These are phyloP conservation scores for Spodoptera frugiperda DNA, from an alignment of 1,140 invertebrate species.

Conservation along the genomic window DNA sequence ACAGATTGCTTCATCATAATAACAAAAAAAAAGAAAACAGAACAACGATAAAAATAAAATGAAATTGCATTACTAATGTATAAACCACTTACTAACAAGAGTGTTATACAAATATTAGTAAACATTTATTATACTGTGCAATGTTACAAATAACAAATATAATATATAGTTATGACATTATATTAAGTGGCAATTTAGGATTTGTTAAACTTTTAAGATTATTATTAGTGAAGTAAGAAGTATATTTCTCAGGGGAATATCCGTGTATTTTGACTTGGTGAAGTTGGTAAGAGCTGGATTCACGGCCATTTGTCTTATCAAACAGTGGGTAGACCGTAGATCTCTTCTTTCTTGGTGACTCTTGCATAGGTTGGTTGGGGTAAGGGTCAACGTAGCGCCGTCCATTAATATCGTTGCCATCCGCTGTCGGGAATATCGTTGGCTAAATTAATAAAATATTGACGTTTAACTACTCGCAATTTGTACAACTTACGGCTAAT, in stretches of 20 bases:
- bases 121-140: slow-evolving; percentile 7
- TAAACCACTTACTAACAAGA: slow-evolving; percentile 21
- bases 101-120: neutral
- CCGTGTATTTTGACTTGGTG: slow-evolving; percentile 73
- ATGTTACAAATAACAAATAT: slow-evolving; percentile 10
- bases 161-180: neutral
- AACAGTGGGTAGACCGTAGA: slow-evolving; percentile 70
- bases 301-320: slow-evolving; percentile 54
- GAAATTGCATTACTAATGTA: slow-evolving; percentile 50
- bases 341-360: slow-evolving; percentile 77
- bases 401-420: slow-evolving; percentile 81
- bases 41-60: slow-evolving; percentile 28
- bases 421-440: slow-evolving; percentile 83
- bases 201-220: slow-evolving; percentile 27
- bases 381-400: slow-evolving; percentile 79
- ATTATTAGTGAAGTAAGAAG: slow-evolving; percentile 71
- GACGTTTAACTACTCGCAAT: slow-evolving; percentile 49
- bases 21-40: slow-evolving; percentile 50
- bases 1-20: slow-evolving; percentile 35
- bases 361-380: slow-evolving; percentile 77
- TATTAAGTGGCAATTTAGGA: slow-evolving; percentile 27
- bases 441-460: slow-evolving; percentile 79
- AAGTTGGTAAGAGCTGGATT: slow-evolving; percentile 56
- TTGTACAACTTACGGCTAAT: slow-evolving; percentile 27
- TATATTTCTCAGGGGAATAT: slow-evolving; percentile 78